Percentiles rank a stretch among this genome's conserved stretches.
These are phyloP conservation scores for Chrysolina americana DNA, from an alignment of 2,888 invertebrate genomes.

Conservation along the genomic window DNA sequence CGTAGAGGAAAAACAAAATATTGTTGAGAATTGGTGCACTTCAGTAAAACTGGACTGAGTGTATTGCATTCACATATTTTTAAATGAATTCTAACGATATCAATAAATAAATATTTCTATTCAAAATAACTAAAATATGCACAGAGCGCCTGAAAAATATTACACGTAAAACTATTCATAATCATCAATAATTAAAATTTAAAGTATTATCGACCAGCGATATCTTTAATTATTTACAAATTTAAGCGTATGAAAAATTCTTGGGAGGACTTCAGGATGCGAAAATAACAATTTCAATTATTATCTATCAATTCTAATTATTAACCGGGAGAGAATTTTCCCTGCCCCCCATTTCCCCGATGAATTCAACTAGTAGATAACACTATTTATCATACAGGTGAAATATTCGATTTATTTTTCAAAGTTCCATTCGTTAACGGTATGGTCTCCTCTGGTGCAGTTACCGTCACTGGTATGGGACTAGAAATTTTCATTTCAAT, in stretches of 20 bases:
- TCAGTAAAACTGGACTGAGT: not conserved
- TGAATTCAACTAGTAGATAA: not conserved
- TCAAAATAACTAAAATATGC: not conserved
- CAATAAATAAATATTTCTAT: not conserved
- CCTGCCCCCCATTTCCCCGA: slow-evolving; percentile 19
- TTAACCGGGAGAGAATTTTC: not conserved
- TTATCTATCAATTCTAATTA: not conserved
- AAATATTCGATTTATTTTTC: slow-evolving; percentile 41
- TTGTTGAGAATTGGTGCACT: not conserved
- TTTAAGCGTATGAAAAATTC: slow-evolving; percentile 18
- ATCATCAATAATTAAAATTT: not conserved
- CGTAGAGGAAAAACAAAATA: not conserved
- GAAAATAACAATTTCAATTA: slow-evolving; percentile 12
- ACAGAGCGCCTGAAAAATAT: slow-evolving; percentile 12
- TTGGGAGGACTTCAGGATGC: not conserved
- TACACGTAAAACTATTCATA: not conserved
- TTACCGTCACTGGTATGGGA: slow-evolving; percentile 69
- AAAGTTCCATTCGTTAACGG: slow-evolving; percentile 54
- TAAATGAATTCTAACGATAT: not conserved
- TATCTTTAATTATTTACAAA: slow-evolving; percentile 2
- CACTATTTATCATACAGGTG: slow-evolving; percentile 39
- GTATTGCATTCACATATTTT: no score
- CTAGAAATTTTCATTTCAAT: slow-evolving; percentile 69
- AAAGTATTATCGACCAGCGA: slow-evolving; percentile 18
- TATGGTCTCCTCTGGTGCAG: slow-evolving; percentile 64